These are phyloP conservation scores for Talpa occidentalis DNA, from an alignment of 2,113 vertebrate genomes.

Conservation along the genomic window DNA sequence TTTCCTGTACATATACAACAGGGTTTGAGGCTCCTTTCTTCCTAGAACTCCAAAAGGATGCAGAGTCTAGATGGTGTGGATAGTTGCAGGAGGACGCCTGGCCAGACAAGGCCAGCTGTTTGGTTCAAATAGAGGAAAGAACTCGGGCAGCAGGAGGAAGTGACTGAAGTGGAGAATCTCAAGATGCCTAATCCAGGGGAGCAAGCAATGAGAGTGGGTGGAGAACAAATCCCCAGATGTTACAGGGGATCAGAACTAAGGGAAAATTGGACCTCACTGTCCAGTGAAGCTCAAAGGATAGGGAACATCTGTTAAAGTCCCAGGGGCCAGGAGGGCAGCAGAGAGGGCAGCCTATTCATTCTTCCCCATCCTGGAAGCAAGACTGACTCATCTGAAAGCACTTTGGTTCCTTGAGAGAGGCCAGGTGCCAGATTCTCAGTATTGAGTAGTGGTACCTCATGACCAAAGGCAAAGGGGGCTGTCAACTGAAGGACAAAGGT, in stretches of 20 bases:
- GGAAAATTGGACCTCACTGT: background rate
- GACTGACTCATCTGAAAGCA: background rate
- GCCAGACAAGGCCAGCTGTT: background rate
- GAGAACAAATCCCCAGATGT: background rate
- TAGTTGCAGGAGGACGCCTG: too few relatives aligned
- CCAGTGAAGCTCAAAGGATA: background rate
- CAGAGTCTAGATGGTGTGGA: background rate
- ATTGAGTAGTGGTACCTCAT: background rate
- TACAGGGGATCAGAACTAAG: background rate
- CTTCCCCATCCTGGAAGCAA: background rate
- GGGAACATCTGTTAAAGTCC: background rate
- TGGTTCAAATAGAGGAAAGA: background rate
- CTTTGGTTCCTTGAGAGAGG: background rate
- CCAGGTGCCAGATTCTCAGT: background rate
- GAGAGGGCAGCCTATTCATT: background rate
- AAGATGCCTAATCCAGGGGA: too few relatives aligned
- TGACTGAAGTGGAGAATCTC: too few relatives aligned
- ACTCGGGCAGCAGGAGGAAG: background rate
- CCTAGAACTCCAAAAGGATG: background rate
- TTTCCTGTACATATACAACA: background rate
- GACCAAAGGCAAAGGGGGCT: background rate
- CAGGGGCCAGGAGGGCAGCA: background rate
- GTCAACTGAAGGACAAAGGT: background rate
- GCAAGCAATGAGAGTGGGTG: fast-evolving
- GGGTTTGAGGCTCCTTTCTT: background rate